Evolutionary conservation across 1,140 invertebrate genomes (phyloP).

Genomic region (Trichonephila inaurata): DNA sequence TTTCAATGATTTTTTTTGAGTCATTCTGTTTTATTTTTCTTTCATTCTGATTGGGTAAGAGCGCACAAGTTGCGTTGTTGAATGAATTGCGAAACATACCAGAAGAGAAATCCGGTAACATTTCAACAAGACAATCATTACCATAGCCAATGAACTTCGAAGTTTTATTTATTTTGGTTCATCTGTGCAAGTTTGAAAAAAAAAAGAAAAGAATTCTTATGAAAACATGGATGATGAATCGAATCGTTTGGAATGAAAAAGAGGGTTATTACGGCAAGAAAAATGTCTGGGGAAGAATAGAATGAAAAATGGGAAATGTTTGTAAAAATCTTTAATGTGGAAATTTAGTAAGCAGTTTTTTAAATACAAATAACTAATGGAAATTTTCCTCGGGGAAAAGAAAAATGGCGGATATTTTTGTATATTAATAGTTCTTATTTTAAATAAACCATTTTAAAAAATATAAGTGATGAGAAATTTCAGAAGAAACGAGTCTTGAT

Average conservation of each 20-base stretch:
- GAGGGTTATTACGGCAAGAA: background rate
- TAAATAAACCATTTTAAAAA: no score
- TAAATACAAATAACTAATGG: no score
- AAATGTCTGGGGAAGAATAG: background rate
- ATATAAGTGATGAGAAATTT: no score
- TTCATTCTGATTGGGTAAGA: background rate
- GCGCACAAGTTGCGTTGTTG: background rate
- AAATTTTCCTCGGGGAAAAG: no score
- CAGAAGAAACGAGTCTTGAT: no score
- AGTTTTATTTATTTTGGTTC: background rate
- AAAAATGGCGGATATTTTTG: no score
- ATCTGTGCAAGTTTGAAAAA: background rate
- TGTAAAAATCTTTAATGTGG: background rate
- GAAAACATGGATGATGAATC: background rate
- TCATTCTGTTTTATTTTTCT: background rate
- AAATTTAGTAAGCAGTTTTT: no score
- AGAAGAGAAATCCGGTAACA: background rate
- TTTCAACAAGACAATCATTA: conserved; percentile 1
- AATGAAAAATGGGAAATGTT: background rate
- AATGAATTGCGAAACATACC: background rate
- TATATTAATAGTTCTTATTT: no score
- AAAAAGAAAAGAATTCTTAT: background rate
- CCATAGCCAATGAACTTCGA: background rate
- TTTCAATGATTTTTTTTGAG: background rate
- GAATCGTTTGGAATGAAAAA: background rate